Evolutionary conservation across 2,113 vertebrate species (phyloP).

Genomic region (Syngnathus scovelli): DNA sequence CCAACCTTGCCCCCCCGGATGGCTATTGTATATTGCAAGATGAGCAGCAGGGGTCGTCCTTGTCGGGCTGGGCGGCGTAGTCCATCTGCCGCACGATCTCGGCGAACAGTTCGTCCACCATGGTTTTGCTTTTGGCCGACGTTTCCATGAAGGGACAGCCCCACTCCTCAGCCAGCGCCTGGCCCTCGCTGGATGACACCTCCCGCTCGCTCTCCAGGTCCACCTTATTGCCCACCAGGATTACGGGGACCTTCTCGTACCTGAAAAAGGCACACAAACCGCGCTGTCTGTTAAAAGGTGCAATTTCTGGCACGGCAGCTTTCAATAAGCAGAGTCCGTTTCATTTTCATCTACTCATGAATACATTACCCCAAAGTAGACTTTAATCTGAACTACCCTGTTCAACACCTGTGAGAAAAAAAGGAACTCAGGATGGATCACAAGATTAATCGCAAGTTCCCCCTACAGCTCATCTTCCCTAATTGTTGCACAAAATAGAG

Average conservation of each 20-base stretch:
- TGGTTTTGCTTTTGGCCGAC: conserved; percentile 98
- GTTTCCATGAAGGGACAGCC: conserved; percentile 99
- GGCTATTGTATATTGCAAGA: conserved; percentile 99
- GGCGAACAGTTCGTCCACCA: conserved; percentile 99
- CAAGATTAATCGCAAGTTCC: conserved; percentile 8
- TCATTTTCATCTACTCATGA: conserved; percentile 53
- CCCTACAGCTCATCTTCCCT: neutral
- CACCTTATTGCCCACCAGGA: conserved; percentile 98
- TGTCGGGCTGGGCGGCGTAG: conserved; percentile 97
- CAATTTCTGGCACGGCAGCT: neutral
- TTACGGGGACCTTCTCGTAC: conserved; percentile 98
- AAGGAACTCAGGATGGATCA: conserved; percentile 11
- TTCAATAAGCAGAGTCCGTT: conserved; percentile 11
- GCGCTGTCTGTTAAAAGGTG: neutral
- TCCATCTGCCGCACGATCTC: conserved; percentile 99
- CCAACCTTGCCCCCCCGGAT: conserved; percentile 22
- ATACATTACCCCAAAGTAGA: conserved; percentile 46
- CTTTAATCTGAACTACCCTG: conserved; percentile 38
- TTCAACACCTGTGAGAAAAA: conserved; percentile 18
- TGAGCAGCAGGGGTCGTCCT: conserved; percentile 96
- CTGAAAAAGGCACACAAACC: conserved; percentile 60
- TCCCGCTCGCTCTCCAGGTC: conserved; percentile 97
- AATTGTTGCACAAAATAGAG: neutral
- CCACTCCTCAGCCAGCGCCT: conserved; percentile 96
- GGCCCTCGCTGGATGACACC: conserved; percentile 88